Evolutionary conservation across 2,888 invertebrate genomes (phyloP).

Genomic region (Melanostoma mellinum): DNA sequence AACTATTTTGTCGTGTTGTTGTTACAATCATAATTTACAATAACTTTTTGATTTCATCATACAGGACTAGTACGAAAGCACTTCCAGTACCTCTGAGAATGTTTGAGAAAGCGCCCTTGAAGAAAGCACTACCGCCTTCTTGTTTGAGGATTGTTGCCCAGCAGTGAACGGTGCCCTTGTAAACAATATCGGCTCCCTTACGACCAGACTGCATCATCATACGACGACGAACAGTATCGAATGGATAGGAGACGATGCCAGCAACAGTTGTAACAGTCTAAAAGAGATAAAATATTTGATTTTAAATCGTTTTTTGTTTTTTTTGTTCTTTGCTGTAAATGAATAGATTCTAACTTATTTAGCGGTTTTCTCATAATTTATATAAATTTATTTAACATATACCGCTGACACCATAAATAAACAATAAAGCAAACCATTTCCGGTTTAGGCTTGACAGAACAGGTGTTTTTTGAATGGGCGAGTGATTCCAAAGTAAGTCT

Average conservation of each 20-base stretch:
- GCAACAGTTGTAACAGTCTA: constrained; percentile 90
- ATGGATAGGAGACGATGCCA: constrained; percentile 97
- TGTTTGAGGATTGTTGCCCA: constrained; percentile 92
- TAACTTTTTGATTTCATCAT: constrained; percentile 93
- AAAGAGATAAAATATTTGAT: constrained; percentile 28
- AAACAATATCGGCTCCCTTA: constrained; percentile 90
- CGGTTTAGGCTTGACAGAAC: too few species aligned
- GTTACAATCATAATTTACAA: constrained; percentile 79
- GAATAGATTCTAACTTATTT: too few species aligned
- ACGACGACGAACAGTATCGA: constrained; percentile 97
- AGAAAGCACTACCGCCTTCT: constrained; percentile 94
- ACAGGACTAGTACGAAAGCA: constrained; percentile 95
- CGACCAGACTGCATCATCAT: constrained; percentile 99
- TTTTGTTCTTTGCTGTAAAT: too few species aligned
- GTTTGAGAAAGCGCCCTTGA: constrained; percentile 98
- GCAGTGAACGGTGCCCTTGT: constrained; percentile 96
- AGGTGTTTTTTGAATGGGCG: too few species aligned
- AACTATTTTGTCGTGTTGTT: constrained; percentile 74
- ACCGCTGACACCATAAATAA: too few species aligned
- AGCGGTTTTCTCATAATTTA: too few species aligned
- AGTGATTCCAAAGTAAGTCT: too few species aligned
- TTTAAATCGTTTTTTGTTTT: not conserved
- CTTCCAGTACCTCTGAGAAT: constrained; percentile 96
- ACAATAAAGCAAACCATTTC: too few species aligned
- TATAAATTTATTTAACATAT: too few species aligned